These are phyloP conservation scores for Ormia ochracea DNA, from an alignment of 2,888 invertebrate species.

Conservation along the genomic window DNA sequence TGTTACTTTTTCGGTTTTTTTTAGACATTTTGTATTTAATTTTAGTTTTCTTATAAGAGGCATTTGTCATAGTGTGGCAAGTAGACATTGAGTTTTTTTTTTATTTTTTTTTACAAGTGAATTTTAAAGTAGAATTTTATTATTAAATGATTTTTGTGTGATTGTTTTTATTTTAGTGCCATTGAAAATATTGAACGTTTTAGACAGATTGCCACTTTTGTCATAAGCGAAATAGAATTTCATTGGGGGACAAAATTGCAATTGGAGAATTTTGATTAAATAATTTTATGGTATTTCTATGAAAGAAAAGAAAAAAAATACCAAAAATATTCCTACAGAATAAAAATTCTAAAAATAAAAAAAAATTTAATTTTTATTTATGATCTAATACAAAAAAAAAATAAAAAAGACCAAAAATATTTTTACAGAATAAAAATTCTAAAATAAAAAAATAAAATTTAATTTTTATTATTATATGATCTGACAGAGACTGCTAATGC, in stretches of 20 bases:
- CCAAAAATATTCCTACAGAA: too few relatives aligned
- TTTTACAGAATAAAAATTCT: too few relatives aligned
- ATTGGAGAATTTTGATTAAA: conserved; percentile 17
- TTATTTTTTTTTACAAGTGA: conserved; percentile 46
- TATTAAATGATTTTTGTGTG: conserved; percentile 19
- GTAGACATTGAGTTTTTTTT: conserved; percentile 46
- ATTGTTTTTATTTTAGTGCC: conserved; percentile 40
- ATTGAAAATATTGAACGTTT: conserved; percentile 60
- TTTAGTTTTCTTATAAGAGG: conserved; percentile 6
- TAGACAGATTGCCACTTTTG: conserved; percentile 61
- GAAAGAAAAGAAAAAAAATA: not conserved
- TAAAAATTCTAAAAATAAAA: too few relatives aligned
- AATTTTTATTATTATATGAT: too few relatives aligned
- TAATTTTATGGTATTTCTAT: conserved; percentile 5
- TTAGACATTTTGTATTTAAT: not conserved
- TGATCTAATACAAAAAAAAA: too few relatives aligned
- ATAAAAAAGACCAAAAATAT: too few relatives aligned
- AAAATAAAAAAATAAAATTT: too few relatives aligned
- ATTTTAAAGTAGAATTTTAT: conserved; percentile 47
- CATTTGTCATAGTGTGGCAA: conserved; percentile 59
- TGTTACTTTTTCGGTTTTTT: conserved; percentile 21
- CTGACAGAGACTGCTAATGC: too few relatives aligned
- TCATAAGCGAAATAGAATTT: conserved; percentile 48
- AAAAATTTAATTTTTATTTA: too few relatives aligned
- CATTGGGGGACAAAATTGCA: conserved; percentile 15